Evolutionary conservation across 2,797 vertebrate species (phyloP), one percentile per base, ranked within the genome.

Genomic region (Botia kubotai): DNA sequence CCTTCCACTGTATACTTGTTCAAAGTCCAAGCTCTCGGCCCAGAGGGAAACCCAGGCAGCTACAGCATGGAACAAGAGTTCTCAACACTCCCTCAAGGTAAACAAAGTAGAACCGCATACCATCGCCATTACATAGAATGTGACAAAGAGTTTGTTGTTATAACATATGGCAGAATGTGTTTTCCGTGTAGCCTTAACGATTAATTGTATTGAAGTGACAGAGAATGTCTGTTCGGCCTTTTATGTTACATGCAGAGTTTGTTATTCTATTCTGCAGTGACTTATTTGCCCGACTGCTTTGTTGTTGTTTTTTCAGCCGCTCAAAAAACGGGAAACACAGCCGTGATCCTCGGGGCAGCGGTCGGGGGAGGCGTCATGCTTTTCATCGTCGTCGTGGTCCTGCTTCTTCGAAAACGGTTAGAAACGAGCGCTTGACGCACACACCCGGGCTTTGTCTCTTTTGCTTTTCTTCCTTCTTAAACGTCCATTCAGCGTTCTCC

Each of bases 41-140:
- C 88, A 0, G 96, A 97, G 0, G 94, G 95, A 21, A 90, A 36
- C 69, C 88, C 92, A 0, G 94, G 94, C 0, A 90, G 93, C 2
- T 93, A 93, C 90, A 96, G 94, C 90, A 89, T 93, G 85, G 95
- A 96, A 86, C 93, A 98, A 0, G 96, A 98, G 89, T 98, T 97
- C 29, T 94, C 96, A 89, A 99, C 98, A 0, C 90, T 93, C 4
- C 83, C 93, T 0, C 94, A 95, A 88, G 94, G 90, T 93, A 90
- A 79, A 79, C 19, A 57, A 12, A 10, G 52, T 60, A 81, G 33
- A 33, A 29, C 4, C 14, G 57, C 13, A 63, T 72, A 46, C 8
- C 53, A 77, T 23, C 21, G 23, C 14, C 23, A 62, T 29, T 29
- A 62, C 29, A 29, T 33, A 62, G 60, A 13, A 14, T 6, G 4